Percentiles rank a stretch among this genome's conserved stretches.
Evolutionary conservation across 2,797 vertebrate species (phyloP).

Genomic region (Danio albolineatus): DNA sequence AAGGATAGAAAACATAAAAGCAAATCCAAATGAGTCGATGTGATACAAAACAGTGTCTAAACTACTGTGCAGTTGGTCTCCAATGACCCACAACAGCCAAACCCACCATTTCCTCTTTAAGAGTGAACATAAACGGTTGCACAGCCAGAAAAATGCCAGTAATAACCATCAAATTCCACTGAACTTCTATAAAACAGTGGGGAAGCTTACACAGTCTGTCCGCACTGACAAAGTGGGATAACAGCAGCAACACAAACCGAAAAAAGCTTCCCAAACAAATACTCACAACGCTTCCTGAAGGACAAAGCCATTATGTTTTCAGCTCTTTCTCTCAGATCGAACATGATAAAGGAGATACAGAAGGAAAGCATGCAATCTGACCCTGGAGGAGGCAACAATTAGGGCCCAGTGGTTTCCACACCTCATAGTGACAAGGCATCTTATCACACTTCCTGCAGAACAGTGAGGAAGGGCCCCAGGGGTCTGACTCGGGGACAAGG

Average conservation of each 20-base stretch:
- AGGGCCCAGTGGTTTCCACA: conserved; percentile 52
- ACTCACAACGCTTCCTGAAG: conserved; percentile 50
- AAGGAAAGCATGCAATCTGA: conserved; percentile 53
- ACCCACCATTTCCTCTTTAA: neutral
- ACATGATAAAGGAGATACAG: conserved; percentile 50
- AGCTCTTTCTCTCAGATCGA: conserved; percentile 41
- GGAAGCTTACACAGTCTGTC: conserved; percentile 8
- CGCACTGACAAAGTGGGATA: neutral
- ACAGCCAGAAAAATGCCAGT: conserved; percentile 18
- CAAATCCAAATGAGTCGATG: neutral
- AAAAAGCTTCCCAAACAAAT: conserved; percentile 16
- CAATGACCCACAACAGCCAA: neutral
- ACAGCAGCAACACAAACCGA: conserved; percentile 12
- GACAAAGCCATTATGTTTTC: conserved; percentile 59
- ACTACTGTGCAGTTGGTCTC: neutral
- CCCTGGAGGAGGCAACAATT: conserved; percentile 53
- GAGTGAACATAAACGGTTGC: neutral
- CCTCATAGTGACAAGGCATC: conserved; percentile 57
- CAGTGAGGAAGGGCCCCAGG: conserved; percentile 51
- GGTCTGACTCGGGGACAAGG: conserved; percentile 38
- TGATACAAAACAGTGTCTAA: neutral
- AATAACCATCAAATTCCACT: conserved; percentile 29
- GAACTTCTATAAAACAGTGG: conserved; percentile 25
- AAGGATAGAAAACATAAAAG: neutral
- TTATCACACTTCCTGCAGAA: conserved; percentile 66